phyloP scores from a whole-genome alignment of 2,888 invertebrate species.

The Perizoma affinitatum region DNA sequence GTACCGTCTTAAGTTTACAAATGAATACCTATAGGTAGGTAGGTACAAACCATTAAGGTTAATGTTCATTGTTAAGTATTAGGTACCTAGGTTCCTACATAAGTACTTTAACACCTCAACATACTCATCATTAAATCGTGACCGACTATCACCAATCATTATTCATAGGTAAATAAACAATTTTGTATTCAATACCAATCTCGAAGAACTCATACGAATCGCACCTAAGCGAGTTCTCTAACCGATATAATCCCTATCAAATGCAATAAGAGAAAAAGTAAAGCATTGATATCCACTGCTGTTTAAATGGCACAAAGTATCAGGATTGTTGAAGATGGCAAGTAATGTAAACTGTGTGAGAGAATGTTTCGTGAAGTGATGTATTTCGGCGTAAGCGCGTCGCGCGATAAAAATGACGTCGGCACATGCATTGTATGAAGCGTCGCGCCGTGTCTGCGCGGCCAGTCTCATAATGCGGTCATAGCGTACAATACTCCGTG shows the following conservation, averaged over 20 bases:
- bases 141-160: conserved; percentile 21
- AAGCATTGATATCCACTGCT: conserved; percentile 19
- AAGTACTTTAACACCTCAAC: not conserved
- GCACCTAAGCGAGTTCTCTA: conserved; percentile 33
- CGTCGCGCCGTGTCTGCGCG: conserved; percentile 41
- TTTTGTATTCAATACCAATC: conserved; percentile 30
- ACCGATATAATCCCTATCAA: conserved; percentile 6
- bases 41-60: too few relatives aligned
- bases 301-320: not conserved
- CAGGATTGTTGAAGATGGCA: not conserved
- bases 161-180: conserved; percentile 34
- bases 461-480: conserved; percentile 51
- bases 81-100: conserved; percentile 18
- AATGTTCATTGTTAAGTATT: not conserved
- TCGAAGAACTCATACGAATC: conserved; percentile 34
- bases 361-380: conserved; percentile 10
- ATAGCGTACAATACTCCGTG: conserved; percentile 48
- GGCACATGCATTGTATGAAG: conserved; percentile 41
- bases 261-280: conserved; percentile 5
- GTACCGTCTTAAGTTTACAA: not conserved
- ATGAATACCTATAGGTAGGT: too few relatives aligned
- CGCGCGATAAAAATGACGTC: conserved; percentile 68
- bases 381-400: conserved; percentile 64
- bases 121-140: conserved; percentile 11
- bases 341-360: conserved; percentile 27